Conservation (phyloP, 2,888 invertebrate species). For the Athalia circularis region DNA sequence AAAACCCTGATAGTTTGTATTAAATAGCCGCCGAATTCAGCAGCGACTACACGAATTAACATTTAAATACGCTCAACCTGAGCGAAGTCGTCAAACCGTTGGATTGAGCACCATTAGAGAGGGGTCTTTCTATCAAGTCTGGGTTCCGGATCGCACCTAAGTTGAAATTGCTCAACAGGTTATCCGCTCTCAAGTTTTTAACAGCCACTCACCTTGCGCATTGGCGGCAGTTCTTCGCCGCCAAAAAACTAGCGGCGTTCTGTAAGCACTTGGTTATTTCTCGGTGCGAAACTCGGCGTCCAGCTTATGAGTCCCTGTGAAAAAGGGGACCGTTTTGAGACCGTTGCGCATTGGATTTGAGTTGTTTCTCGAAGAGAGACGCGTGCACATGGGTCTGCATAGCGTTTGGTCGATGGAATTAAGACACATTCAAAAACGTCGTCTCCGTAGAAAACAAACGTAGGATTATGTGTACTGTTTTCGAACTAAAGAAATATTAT, state of each 20-base stretch:
- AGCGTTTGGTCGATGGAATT: conserved; percentile 25
- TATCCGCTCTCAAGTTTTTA: conserved; percentile 57
- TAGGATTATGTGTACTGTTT: background rate
- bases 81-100: background rate
- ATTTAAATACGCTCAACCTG: conserved; percentile 64
- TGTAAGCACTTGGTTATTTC: background rate
- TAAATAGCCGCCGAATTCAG: conserved; percentile 63
- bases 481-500: background rate
- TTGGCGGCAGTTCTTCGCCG: conserved; percentile 13
- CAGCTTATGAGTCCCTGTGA: conserved; percentile 47
- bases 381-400: conserved; percentile 50
- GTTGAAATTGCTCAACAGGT: conserved; percentile 69
- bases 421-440: too few species aligned
- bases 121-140: conserved; percentile 47
- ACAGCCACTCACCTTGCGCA: conserved; percentile 9
- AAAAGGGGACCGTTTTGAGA: conserved; percentile 58
- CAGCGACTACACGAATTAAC: conserved; percentile 52
- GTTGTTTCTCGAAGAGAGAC: conserved; percentile 61
- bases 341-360: conserved; percentile 61
- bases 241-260: conserved; percentile 12
- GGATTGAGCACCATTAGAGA: conserved; percentile 25
- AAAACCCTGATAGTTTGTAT: conserved; percentile 59
- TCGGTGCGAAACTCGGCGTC: conserved; percentile 17
- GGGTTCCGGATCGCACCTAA: conserved; percentile 56
- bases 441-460: background rate